Base-by-base conservation (phyloP, 2,888 invertebrate genomes). In the Pharmacophagus antenor region DNA sequence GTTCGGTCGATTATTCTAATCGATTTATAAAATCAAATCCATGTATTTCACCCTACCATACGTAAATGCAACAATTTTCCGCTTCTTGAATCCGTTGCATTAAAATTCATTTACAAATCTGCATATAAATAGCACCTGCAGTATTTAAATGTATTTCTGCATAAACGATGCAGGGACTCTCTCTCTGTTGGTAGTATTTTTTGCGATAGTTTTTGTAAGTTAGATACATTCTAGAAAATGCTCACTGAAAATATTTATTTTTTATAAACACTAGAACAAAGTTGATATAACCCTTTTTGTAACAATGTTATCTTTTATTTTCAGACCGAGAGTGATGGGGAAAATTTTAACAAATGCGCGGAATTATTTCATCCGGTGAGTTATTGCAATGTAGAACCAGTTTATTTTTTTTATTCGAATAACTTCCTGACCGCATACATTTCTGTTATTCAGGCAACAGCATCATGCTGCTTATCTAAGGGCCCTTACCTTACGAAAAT, bases 31-130 rank as follows among this genome's bases (percentile, higher is more conserved):
- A 37, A 44, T 31, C 44, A 12, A 27, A 46, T 8, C 20, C 49
- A 46, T 31, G 12, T 44, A 44, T 21, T 25, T 50, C 44, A 6
- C 42, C 15, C 27, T 25, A 18, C 12, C 25, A 17, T 54, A 44
- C 44, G 25, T 46, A 55, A 60, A 60, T 50, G 55, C 37, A 37
- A 56, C 50, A 60, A 60, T 60, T 55, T 60, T 60, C 50, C 56
- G 44, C 60, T 51, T 55, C 55, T 51, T 46, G 55, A 55, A 55
- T 37, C 20, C 46, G 18, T 41, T 51, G 37, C 18, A 60, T 60
- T 56, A 60, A 60, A 60, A 55, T 56, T 60, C 46, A 60, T 55
- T 55, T 51, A 56, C 44, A 56, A 60, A 60, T 60, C 55, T 60
- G 51, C 60, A 60, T 60, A 55, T 60, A 60, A 60, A 56, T 55